A percentile compares a stretch with the other conserved stretches of the same genome.
phyloP scores from a whole-genome alignment of 2,113 vertebrate genomes.

The Hypomesus transpacificus region DNA sequence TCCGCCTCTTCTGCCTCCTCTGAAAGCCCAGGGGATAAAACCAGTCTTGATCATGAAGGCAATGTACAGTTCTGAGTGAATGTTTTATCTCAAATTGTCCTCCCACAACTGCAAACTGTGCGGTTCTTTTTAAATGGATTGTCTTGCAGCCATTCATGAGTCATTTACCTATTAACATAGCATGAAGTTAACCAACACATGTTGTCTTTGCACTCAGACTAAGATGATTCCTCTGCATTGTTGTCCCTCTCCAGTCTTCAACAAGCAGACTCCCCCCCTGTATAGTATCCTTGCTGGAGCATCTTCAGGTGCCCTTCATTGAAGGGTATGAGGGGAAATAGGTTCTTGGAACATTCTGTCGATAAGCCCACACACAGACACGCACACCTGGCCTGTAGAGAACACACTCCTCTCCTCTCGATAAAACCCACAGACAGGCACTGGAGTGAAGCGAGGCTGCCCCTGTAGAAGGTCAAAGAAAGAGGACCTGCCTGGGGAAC shows the following conservation, averaged over 20 bases:
- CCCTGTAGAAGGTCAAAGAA: slow-evolving; percentile 57
- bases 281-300: slow-evolving; percentile 29
- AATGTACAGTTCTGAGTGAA: neutral
- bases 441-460: slow-evolving; percentile 17
- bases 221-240: no score
- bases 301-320: slow-evolving; percentile 62
- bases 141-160: no score
- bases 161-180: no score
- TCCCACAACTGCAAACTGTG: no score
- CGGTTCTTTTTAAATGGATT: no score
- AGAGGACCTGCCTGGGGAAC: slow-evolving; percentile 46
- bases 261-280: neutral
- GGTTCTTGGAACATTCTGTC: slow-evolving; percentile 45
- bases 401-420: slow-evolving; percentile 43
- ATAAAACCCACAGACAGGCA: slow-evolving; percentile 20
- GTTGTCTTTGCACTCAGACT: no score
- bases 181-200: no score
- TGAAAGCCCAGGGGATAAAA: neutral
- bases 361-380: slow-evolving; percentile 54
- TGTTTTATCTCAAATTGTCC: slow-evolving; percentile 13
- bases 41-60: neutral
- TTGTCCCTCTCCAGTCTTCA: neutral
- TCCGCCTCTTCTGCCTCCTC: neutral
- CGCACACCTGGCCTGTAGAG: slow-evolving; percentile 56
- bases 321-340: slow-evolving; percentile 54